Conservation (phyloP, 2,113 vertebrate genomes). For the Heliornis fulica region DNA sequence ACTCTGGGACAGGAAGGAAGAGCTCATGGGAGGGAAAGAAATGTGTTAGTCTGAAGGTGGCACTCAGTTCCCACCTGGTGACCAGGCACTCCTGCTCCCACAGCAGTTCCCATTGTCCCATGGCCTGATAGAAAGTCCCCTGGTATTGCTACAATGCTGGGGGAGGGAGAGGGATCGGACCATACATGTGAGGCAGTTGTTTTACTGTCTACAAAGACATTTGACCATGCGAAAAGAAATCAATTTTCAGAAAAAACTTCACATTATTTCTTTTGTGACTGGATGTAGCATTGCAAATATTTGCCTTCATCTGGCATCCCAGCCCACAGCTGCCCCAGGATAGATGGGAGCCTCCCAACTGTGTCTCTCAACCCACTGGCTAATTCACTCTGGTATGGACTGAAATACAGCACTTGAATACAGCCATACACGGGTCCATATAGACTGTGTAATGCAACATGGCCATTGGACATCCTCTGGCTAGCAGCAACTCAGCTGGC, state of each 20-base stretch:
- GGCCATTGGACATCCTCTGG: neutral
- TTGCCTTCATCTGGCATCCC: neutral
- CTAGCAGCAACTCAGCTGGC: neutral
- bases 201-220: neutral
- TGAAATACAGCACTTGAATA: neutral
- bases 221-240: neutral
- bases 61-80: neutral
- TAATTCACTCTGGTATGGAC: neutral
- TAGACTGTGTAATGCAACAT: neutral
- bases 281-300: neutral
- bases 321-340: neutral
- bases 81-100: neutral
- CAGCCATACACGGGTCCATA: neutral
- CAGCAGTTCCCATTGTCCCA: neutral
- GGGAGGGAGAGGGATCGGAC: neutral
- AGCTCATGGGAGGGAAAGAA: neutral
- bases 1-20: neutral
- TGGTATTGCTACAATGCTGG: neutral
- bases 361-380: rapidly evolving
- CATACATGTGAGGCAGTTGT: rapidly evolving
- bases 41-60: neutral
- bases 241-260: neutral
- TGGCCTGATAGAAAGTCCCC: neutral
- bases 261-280: neutral
- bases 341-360: neutral